Conservation (phyloP, 2,797 vertebrate genomes). For the Poecilia gillii region DNA sequence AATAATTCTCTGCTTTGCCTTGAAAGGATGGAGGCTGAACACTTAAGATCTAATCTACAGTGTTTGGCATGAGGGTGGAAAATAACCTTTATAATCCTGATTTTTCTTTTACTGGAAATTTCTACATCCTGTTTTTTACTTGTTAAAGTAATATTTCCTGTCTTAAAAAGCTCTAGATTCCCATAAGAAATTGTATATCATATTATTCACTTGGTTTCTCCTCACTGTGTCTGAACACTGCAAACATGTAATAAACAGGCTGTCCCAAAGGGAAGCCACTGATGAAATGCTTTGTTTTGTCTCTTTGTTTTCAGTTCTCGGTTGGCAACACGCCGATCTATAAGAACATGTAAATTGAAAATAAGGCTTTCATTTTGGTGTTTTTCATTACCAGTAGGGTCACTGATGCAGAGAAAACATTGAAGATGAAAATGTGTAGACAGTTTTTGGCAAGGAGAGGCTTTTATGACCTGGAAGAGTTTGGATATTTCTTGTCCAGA, state of each 20-base stretch:
- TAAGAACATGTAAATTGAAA: neutral
- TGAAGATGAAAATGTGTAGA: neutral
- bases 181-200: conserved; percentile 63
- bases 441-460: neutral
- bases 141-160: conserved; percentile 49
- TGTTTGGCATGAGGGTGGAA: conserved; percentile 47
- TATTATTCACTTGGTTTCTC: conserved; percentile 69
- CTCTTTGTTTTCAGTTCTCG: conserved; percentile 25
- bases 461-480: neutral
- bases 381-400: neutral
- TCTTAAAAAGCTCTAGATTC: conserved; percentile 57
- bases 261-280: conserved; percentile 65
- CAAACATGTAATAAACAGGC: conserved; percentile 74
- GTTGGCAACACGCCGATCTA: neutral
- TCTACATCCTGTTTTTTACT: conserved; percentile 47
- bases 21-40: conserved; percentile 6
- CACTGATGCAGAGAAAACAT: neutral
- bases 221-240: conserved; percentile 71
- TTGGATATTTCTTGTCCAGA: neutral
- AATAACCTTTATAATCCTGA: conserved; percentile 52
- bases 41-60: conserved; percentile 55
- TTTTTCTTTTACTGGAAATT: conserved; percentile 46
- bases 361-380: neutral
- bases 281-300: conserved; percentile 35
- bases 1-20: neutral